These are phyloP conservation scores for Amazona vittata DNA, from an alignment of 2,113 vertebrate species.

Conservation along the genomic window DNA sequence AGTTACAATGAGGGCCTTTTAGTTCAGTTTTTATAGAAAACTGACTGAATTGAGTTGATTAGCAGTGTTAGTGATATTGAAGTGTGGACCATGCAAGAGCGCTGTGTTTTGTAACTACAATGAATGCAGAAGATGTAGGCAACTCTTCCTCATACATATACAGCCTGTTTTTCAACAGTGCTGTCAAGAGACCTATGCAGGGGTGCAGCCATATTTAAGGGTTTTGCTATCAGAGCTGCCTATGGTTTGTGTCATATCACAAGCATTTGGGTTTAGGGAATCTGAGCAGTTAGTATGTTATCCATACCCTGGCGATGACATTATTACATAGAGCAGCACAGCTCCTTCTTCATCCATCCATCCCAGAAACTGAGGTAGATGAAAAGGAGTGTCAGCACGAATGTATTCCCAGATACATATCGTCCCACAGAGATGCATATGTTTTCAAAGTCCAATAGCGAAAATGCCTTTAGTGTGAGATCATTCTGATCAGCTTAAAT, in stretches of 20 bases:
- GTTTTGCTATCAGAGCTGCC: neutral
- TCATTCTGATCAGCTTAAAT: neutral
- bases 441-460: neutral
- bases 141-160: neutral
- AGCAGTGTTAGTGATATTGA: conserved; percentile 58
- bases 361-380: neutral
- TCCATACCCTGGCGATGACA: neutral
- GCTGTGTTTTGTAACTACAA: conserved; percentile 17
- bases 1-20: conserved; percentile 67
- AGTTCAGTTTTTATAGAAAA: conserved; percentile 66
- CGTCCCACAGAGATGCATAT: neutral
- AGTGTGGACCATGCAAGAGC: neutral
- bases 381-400: neutral
- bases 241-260: neutral
- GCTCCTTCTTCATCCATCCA: neutral
- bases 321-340: neutral
- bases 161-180: neutral
- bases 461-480: neutral
- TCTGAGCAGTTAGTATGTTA: neutral
- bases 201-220: neutral
- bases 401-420: neutral
- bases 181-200: neutral
- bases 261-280: neutral
- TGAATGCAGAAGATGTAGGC: conserved; percentile 46
- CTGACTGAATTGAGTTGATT: conserved; percentile 65